Evolutionary conservation across 1,140 invertebrate genomes (phyloP), one percentile per base, ranked within the genome.

Genomic region (Metopolophium dirhodum): DNA sequence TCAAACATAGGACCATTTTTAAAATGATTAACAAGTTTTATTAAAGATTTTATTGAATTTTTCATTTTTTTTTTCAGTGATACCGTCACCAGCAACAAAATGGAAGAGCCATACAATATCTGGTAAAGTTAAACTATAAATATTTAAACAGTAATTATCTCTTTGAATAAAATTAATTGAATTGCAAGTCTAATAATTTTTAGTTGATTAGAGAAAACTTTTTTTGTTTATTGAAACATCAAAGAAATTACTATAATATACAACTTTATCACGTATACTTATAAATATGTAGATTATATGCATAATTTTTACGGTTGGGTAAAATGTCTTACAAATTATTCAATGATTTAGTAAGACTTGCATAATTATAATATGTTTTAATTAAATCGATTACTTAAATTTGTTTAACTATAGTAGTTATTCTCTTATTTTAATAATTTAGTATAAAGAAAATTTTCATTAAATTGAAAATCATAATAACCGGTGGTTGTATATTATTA

Each of bases 121-220:
- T 7, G 89, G 89, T 90, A 90, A 90, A 61, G 23, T 90, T 41
- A 20, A 90, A n/a, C n/a, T n/a, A 54, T 89, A 54, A 54, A 54
- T 89, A 89, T 89, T 89, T 89, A 54, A 57, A 41, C 54, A 54
- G 35, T 54, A 89, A 57, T 35, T 57, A 89, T 23, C 2, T 26
- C 22, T 37, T 89, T 37, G 35, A 26, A 54, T 89, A 23, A 23
- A 89, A 88, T 51, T 37, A 54, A 57, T 89, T 18, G 41, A 37
- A 51, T 47, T 22, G 2, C 23, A 22, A 14, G 49, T 54, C 6
- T 26, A 26, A 37, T 37, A 37, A 35, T 26, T 51, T 89, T 89
- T 54, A 35, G 18, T 89, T 57, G 49, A 89, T 54, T 35, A 35
- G 22, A 89, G 45, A 2, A 54, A 54, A 57, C 23, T 26, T 3